A percentile compares a stretch with the other conserved stretches of the same genome.
Evolutionary conservation across 2,888 invertebrate genomes (phyloP).

Genomic region (Blera fallax): DNA sequence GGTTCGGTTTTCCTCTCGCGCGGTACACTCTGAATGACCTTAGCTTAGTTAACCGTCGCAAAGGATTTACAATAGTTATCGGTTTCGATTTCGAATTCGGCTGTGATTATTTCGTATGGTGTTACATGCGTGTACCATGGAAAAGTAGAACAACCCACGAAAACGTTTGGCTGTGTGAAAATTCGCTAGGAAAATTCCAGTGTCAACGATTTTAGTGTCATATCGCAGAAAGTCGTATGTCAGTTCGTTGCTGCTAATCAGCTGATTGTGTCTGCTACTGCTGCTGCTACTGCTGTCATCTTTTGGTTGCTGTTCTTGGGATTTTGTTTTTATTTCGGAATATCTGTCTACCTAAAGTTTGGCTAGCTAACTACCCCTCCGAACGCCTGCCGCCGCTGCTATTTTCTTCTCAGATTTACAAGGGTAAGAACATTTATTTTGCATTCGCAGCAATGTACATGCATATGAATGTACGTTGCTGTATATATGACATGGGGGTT

Average conservation of each 20-base stretch:
- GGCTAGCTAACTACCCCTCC: neutral
- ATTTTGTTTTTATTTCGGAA: constrained; percentile 43
- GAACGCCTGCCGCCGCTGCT: neutral
- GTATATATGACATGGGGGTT: neutral
- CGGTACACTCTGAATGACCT: constrained; percentile 23
- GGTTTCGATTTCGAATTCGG: constrained; percentile 8
- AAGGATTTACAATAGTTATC: constrained; percentile 5
- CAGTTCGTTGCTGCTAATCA: constrained; percentile 1
- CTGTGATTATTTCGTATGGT: neutral
- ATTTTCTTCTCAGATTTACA: constrained; percentile 11
- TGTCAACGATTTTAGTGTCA: constrained; percentile 30
- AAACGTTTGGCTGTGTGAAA: constrained; percentile 27
- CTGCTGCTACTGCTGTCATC: constrained; percentile 28
- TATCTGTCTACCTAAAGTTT: neutral
- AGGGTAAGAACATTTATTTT: constrained; percentile 56
- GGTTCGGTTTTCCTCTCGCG: constrained; percentile 30
- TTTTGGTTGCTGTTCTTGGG: constrained; percentile 53
- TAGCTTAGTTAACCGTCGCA: neutral
- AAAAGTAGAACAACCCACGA: constrained; percentile 6
- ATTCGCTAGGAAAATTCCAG: neutral
- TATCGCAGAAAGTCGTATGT: constrained; percentile 9
- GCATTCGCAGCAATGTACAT: neutral
- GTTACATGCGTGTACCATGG: constrained; percentile 2
- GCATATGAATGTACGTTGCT: too few relatives aligned
- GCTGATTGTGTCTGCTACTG: constrained; percentile 66